Evolutionary conservation across 2,797 vertebrate species (phyloP), one percentile per base, ranked within the genome.

Genomic region (Benthosema pterotum): DNA sequence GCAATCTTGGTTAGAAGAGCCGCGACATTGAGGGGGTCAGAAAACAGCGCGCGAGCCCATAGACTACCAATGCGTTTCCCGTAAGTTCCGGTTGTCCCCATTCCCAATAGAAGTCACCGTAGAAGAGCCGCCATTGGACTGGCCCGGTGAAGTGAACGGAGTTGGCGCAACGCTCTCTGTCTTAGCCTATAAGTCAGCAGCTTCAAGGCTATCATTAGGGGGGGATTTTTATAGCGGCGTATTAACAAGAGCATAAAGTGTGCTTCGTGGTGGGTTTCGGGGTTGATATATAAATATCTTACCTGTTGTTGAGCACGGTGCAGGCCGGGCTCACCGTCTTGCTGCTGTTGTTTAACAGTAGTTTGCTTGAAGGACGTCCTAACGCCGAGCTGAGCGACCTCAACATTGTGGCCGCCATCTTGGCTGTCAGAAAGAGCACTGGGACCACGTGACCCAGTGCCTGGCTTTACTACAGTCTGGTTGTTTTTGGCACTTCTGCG

Each of bases 361-460:
- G n/a, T 84, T 82, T 88, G 43, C 78, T 71, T 92, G 92, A 94
- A 93, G 92, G 93, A 91, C 93, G 92, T 90, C 89, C 86, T 59
- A 93, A 63, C 71, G 78, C 91, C 3, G 22, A 25, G 0, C 61
- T 54, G 3, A 94, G 81, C 92, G 91, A 92, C 92, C 93, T 92
- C 86, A 94, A 78, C 85, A 94, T 83, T 15, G 84, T 87, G 60
- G 87, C 87, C 70, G 92, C 92, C 93, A 94, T 94, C 67, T 93
- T 93, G 83, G 69, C 73, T 73, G 61, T 66, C 60, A 17, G 32
- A 66, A 64, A 74, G 74, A 52, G 52, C 53, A 51, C 38, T 56
- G 18, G 11, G 32, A 15, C 42, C 11, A n/a, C 56, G 43, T n/a
- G 7, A 6, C 5, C 5, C 18, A 19, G 3, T 9, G 32, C 1